Percentiles rank a stretch among this genome's conserved stretches.
These are phyloP conservation scores for Poeciliopsis turrubarensis DNA, from an alignment of 2,113 vertebrate species.

Conservation along the genomic window DNA sequence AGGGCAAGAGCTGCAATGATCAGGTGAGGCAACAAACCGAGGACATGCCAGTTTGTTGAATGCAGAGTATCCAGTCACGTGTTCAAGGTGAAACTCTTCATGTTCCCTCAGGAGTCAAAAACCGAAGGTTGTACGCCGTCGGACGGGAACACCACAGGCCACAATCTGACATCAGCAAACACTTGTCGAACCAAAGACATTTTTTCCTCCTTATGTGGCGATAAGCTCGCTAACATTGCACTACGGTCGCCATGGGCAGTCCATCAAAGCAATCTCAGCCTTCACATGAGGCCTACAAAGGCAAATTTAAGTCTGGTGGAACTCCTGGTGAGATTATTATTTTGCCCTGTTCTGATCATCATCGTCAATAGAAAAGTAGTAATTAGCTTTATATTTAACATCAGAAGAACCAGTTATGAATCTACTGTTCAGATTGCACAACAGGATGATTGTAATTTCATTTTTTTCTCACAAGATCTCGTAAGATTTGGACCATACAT, in stretches of 20 bases:
- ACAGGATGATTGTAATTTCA: no score
- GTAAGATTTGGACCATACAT: neutral
- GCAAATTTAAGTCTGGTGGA: constrained; percentile 85
- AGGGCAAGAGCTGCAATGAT: constrained; percentile 84
- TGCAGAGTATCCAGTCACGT: neutral
- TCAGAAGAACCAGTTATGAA: neutral
- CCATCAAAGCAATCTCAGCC: constrained; percentile 80
- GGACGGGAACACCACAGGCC: constrained; percentile 79
- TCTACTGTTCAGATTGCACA: neutral
- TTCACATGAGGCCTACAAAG: constrained; percentile 77
- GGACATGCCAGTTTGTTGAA: neutral
- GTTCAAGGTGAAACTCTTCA: neutral
- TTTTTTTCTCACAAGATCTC: no score
- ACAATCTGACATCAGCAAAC: constrained; percentile 76
- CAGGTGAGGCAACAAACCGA: constrained; percentile 78
- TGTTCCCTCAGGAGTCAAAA: constrained; percentile 79
- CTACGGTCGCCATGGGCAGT: constrained; percentile 86
- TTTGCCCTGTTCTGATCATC: neutral
- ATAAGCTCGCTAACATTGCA: constrained; percentile 78
- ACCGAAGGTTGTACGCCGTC: constrained; percentile 79
- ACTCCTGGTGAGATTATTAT: constrained; percentile 89
- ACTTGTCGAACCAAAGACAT: constrained; percentile 87
- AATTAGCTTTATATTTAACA: neutral
- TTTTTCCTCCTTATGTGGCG: constrained; percentile 82
- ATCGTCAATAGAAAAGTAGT: neutral